Conservation (phyloP, 2,888 invertebrate species). For the Limnephilus rhombicus region DNA sequence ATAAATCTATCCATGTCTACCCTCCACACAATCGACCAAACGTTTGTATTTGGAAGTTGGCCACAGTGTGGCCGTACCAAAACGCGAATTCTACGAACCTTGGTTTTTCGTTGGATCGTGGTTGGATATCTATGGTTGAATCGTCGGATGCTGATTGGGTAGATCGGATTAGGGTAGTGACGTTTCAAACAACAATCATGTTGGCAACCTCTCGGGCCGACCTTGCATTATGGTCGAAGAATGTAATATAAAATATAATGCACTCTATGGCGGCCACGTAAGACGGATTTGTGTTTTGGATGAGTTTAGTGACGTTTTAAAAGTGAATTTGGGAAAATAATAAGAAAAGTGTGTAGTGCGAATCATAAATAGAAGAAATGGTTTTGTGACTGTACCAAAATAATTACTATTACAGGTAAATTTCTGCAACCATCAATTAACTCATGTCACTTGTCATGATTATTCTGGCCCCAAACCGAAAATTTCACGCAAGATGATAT, state of each 20-base stretch:
- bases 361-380: constrained; percentile 37
- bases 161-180: neutral
- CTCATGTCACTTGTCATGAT: constrained; percentile 56
- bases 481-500: constrained; percentile 52
- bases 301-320: constrained; percentile 48
- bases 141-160: constrained; percentile 5
- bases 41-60: too few species aligned
- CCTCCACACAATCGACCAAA: too few species aligned
- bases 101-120: neutral
- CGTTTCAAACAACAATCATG: constrained; percentile 39
- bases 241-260: constrained; percentile 43
- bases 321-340: constrained; percentile 32
- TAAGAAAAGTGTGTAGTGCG: constrained; percentile 48
- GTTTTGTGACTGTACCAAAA: constrained; percentile 29
- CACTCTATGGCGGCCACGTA: constrained; percentile 60
- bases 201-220: constrained; percentile 37
- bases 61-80: too few species aligned
- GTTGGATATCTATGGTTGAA: neutral
- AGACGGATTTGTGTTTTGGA: constrained; percentile 57
- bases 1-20: too few species aligned
- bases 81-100: too few species aligned
- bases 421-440: constrained; percentile 38
- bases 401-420: constrained; percentile 29
- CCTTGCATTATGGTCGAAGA: constrained; percentile 45
- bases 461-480: constrained; percentile 46